phyloP scores from a whole-genome alignment of 2,113 vertebrate genomes.

The Carassius auratus region DNA sequence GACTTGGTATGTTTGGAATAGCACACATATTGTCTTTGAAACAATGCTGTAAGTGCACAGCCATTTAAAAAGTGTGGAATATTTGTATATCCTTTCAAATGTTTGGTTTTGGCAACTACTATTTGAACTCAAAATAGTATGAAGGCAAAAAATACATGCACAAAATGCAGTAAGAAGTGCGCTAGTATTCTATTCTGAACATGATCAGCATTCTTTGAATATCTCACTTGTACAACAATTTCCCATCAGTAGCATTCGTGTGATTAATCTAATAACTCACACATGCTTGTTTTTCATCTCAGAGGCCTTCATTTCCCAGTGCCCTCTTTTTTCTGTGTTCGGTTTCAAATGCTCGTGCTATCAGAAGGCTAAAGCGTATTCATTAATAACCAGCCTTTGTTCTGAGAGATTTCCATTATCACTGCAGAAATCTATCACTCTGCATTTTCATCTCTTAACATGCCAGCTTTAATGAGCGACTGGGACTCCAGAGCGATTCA shows the following conservation, averaged over 20 bases:
- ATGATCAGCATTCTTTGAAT: conserved; percentile 12
- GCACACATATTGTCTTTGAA: not conserved
- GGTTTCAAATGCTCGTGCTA: conserved; percentile 48
- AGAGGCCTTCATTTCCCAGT: conserved; percentile 45
- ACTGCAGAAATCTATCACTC: conserved; percentile 34
- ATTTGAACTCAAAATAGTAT: not conserved
- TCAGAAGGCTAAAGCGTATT: conserved; percentile 50
- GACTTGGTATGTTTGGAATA: not conserved
- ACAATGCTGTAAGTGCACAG: not conserved
- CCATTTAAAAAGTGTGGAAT: not conserved
- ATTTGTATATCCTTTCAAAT: not conserved
- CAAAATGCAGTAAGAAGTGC: not conserved
- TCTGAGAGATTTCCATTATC: conserved; percentile 58
- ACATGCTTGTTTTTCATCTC: conserved; percentile 48
- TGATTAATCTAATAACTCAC: conserved; percentile 51
- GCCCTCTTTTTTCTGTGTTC: conserved; percentile 29
- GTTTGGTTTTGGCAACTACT: not conserved
- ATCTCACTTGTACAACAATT: conserved; percentile 46
- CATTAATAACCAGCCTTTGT: conserved; percentile 57
- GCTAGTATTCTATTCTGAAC: not conserved
- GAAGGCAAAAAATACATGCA: not conserved
- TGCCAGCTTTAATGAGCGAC: conserved; percentile 48
- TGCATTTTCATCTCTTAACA: conserved; percentile 59
- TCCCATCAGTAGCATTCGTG: conserved; percentile 1
- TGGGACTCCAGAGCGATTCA: conserved; percentile 36